phyloP scores from a whole-genome alignment of 2,797 vertebrate species.

The Aselliscus stoliczkanus region DNA sequence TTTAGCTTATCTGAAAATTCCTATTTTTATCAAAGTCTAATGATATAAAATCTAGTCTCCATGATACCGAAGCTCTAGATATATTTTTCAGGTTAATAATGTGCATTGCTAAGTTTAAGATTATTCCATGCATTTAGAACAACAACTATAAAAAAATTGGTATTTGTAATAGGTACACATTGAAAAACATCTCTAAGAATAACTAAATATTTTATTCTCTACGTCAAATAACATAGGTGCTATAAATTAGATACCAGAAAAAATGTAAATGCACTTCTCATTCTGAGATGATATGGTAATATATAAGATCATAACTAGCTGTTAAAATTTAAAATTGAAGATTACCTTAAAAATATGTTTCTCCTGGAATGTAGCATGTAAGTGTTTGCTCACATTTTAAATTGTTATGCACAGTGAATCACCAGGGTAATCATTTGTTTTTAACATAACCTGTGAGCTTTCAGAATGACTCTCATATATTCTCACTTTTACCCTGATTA shows the following conservation, averaged over 20 bases:
- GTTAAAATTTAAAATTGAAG: not conserved
- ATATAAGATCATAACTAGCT: not conserved
- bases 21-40: not conserved
- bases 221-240: not conserved
- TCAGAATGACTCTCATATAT: slow-evolving; percentile 22
- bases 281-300: not conserved
- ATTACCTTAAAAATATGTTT: slow-evolving; percentile 1
- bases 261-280: not conserved
- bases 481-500: slow-evolving; percentile 24
- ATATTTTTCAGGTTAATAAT: not conserved
- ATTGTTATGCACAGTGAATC: not conserved
- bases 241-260: not conserved
- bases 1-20: not conserved
- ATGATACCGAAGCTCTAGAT: not conserved
- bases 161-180: not conserved
- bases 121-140: not conserved
- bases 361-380: not conserved
- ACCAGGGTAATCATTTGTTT: slow-evolving; percentile 20
- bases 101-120: not conserved
- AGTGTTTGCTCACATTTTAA: slow-evolving; percentile 20
- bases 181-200: not conserved
- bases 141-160: not conserved
- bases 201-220: not conserved
- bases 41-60: not conserved
- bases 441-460: slow-evolving; percentile 35